phyloP scores from a whole-genome alignment of 1,140 invertebrate genomes.

The Eueides isabella region DNA sequence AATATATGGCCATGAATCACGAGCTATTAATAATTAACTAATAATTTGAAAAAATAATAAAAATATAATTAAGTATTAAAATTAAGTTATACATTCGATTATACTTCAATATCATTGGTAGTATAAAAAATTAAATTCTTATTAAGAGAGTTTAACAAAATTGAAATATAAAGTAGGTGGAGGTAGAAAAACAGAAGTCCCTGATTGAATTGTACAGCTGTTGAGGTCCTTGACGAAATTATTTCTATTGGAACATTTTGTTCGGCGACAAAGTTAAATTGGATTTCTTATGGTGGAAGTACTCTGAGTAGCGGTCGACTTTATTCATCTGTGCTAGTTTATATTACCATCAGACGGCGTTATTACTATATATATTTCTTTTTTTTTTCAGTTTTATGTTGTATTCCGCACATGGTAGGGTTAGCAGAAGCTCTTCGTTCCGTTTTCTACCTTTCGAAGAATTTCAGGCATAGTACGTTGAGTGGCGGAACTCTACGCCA shows the following conservation, averaged over 20 bases:
- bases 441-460: too few relatives aligned
- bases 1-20: too few relatives aligned
- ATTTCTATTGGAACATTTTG: slow-evolving; percentile 79
- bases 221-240: slow-evolving; percentile 74
- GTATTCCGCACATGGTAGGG: too few relatives aligned
- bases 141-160: slow-evolving; percentile 12
- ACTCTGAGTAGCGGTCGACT: slow-evolving; percentile 59
- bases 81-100: background rate
- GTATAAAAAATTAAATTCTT: background rate
- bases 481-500: too few relatives aligned
- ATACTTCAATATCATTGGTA: background rate
- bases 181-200: slow-evolving; percentile 49
- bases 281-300: slow-evolving; percentile 77
- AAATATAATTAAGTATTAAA: background rate
- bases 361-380: background rate
- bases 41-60: too few relatives aligned
- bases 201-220: slow-evolving; percentile 77
- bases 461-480: too few relatives aligned
- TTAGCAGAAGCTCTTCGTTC: too few relatives aligned
- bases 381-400: too few relatives aligned
- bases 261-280: slow-evolving; percentile 78
- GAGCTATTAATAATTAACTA: too few relatives aligned
- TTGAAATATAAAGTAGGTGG: slow-evolving; percentile 42
- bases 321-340: slow-evolving; percentile 63
- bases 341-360: slow-evolving; percentile 54